Conservation (phyloP, 2,113 vertebrate species). For the Lepisosteus osseus region DNA sequence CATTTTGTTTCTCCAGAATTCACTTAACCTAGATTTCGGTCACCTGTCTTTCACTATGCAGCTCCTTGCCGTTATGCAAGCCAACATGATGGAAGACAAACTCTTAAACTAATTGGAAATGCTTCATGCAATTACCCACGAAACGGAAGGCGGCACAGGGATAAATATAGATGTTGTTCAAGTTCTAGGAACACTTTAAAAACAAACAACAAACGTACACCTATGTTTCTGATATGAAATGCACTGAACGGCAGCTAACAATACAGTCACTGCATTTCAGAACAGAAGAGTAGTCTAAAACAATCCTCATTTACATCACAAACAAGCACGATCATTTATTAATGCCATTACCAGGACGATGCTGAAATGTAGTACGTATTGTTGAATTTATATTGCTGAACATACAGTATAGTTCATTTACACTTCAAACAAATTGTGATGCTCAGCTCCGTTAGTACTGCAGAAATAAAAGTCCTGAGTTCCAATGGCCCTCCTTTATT, state of each 20-base stretch:
- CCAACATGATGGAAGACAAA: too few species aligned
- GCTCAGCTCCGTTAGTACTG: background rate
- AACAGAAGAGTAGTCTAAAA: background rate
- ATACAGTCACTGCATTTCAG: background rate
- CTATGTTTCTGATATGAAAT: background rate
- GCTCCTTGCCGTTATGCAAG: too few species aligned
- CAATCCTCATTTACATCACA: slow-evolving; percentile 1
- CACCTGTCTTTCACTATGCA: too few species aligned
- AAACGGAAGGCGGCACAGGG: too few species aligned
- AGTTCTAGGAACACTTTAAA: too few species aligned
- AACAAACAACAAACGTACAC: background rate
- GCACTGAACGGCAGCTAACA: background rate
- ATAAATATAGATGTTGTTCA: too few species aligned
- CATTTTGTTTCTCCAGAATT: too few species aligned
- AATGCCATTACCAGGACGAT: background rate
- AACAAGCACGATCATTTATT: background rate
- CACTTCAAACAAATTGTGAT: background rate
- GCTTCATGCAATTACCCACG: too few species aligned
- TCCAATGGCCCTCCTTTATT: too few species aligned
- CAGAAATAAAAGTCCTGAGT: too few species aligned
- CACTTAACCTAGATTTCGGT: too few species aligned
- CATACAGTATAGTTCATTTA: background rate
- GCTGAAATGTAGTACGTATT: background rate
- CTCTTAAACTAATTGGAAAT: too few species aligned
- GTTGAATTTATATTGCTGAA: background rate